Evolutionary conservation across 2,888 invertebrate species (phyloP), one percentile per base, ranked within the genome.

Genomic region (Pogonocherus hispidulus): DNA sequence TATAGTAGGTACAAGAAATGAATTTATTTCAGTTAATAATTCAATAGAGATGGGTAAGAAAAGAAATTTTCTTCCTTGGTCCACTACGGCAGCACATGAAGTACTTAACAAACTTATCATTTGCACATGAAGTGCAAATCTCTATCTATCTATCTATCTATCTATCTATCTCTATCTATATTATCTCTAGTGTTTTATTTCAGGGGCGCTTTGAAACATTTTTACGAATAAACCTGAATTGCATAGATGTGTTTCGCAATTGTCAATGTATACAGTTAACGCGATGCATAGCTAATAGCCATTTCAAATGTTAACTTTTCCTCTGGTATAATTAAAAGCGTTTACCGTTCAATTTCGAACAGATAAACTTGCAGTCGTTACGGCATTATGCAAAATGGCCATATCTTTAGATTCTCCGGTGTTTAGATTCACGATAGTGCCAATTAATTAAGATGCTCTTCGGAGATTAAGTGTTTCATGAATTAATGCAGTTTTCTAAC

Each of bases 261-360:
- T 22, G 32, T 27, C 41, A 32, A 49, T 18, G 11, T 35, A 19
- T 47, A 35, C 59, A 67, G 55, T 63, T 67, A 67, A 27, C 56
- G 49, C 44, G 18, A 54, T 56, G 18, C 44, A 56, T 41, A 41
- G 62, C 37, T 67, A 63, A 63, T 56, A 56, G 67, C 63, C 56
- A 46, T 63, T 56, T 27, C 41, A 46, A 67, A 67, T 67, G 63
- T 46, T 47, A 63, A 63, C 63, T 57, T 51, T 57, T 67, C 56
- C 63, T 49, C 52, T 62, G 51, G 49, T 56, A 63, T 66, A 67
- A 67, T 67, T 67, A 63, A 63, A 67, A 56, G 32, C 8, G 49
- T 63, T 62, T 67, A 67, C 67, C 62, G 67, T 51, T 67, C 27
- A 63, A 52, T 52, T 62, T 62, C n/a, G 60, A 62, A 49, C 11